phyloP scores from a whole-genome alignment of 1,140 invertebrate genomes.

The Eupeodes corollae region DNA sequence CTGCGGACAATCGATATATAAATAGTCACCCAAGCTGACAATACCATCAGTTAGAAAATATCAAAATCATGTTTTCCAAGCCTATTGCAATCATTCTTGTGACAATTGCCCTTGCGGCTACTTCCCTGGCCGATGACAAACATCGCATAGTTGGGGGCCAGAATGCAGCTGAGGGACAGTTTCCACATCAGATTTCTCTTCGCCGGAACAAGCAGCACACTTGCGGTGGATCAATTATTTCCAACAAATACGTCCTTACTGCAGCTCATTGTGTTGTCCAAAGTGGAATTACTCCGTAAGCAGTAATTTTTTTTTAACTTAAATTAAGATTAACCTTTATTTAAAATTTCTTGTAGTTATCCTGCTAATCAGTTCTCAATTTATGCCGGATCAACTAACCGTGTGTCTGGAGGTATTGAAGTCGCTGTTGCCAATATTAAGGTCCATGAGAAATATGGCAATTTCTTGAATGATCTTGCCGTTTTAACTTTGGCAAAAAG shows the following conservation, averaged over 20 bases:
- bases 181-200: conserved; percentile 42
- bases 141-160: conserved; percentile 40
- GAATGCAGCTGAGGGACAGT: conserved; percentile 29
- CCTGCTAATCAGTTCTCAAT: conserved; percentile 6
- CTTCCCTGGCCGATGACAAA: background rate
- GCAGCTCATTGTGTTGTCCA: conserved; percentile 43
- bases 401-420: conserved; percentile 10
- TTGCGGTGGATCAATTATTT: conserved; percentile 49
- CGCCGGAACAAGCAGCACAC: conserved; percentile 29
- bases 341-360: conserved; percentile 1
- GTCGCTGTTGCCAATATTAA: conserved; percentile 11
- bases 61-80: too few relatives aligned
- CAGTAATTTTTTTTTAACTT: background rate
- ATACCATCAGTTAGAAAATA: too few relatives aligned
- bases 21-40: too few relatives aligned
- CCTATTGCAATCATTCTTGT: too few relatives aligned
- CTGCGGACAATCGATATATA: too few relatives aligned
- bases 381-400: conserved; percentile 15
- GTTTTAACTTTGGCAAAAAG: conserved; percentile 32
- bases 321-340: background rate
- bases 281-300: conserved; percentile 6
- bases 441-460: conserved; percentile 31
- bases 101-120: too few relatives aligned
- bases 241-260: conserved; percentile 40
- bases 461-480: conserved; percentile 39